Evolutionary conservation across 2,888 invertebrate species (phyloP).

Genomic region (Dryobota labecula): DNA sequence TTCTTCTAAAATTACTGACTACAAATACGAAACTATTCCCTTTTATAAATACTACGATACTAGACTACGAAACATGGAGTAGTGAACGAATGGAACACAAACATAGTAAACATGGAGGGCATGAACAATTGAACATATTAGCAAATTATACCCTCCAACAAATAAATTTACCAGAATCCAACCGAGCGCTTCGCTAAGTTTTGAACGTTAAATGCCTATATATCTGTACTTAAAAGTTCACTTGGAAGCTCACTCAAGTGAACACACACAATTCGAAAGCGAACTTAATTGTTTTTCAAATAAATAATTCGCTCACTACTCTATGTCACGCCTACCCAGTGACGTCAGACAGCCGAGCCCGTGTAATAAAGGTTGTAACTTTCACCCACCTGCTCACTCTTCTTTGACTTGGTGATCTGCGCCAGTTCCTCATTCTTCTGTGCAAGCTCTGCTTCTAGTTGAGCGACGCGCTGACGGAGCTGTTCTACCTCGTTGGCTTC

Average conservation of each 20-base stretch:
- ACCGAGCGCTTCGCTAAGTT: too few relatives aligned
- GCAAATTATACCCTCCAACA: not conserved
- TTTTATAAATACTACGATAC: not conserved
- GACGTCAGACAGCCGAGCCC: constrained; percentile 41
- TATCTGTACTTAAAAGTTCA: not conserved
- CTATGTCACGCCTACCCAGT: not conserved
- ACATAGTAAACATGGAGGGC: not conserved
- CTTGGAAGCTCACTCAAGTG: not conserved
- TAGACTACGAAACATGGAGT: not conserved
- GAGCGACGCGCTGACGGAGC: constrained; percentile 95
- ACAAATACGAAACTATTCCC: not conserved
- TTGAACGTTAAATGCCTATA: not conserved
- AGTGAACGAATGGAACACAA: constrained; percentile 15
- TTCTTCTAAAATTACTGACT: not conserved
- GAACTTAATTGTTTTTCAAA: not conserved
- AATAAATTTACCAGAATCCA: not conserved
- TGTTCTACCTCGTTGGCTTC: constrained; percentile 94
- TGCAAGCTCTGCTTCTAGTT: constrained; percentile 95
- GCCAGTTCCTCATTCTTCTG: constrained; percentile 95
- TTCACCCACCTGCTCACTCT: constrained; percentile 84
- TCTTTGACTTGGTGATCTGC: constrained; percentile 87
- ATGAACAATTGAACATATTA: not conserved
- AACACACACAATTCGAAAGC: not conserved
- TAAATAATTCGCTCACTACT: constrained; percentile 9
- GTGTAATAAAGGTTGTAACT: constrained; percentile 36